A percentile compares a stretch with the other conserved stretches of the same genome.
Evolutionary conservation across 2,888 invertebrate species (phyloP).

Genomic region (Hedychridium roseum): DNA sequence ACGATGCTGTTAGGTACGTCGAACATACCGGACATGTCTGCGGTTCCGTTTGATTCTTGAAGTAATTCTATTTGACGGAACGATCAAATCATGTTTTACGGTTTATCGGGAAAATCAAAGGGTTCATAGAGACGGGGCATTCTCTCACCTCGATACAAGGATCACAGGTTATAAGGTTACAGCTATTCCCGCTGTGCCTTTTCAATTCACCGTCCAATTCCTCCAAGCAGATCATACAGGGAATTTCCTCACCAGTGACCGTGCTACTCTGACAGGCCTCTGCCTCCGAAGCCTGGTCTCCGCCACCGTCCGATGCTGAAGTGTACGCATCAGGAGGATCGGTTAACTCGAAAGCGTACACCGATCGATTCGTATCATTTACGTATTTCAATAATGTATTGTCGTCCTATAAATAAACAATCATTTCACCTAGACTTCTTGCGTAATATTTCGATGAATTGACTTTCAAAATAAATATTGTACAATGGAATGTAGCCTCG

Average conservation of each 20-base stretch:
- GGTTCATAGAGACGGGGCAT: too few species aligned
- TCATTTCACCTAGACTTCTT: too few species aligned
- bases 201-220: slow-evolving; percentile 67
- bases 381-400: slow-evolving; percentile 66
- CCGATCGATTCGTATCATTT: slow-evolving; percentile 64
- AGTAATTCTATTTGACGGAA: slow-evolving; percentile 57
- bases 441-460: too few species aligned
- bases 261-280: slow-evolving; percentile 46
- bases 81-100: slow-evolving; percentile 37
- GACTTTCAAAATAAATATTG: slow-evolving; percentile 37
- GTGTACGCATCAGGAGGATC: slow-evolving; percentile 55
- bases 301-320: slow-evolving; percentile 40
- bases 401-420: slow-evolving; percentile 67
- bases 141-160: slow-evolving; percentile 68
- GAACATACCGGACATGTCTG: slow-evolving; percentile 53
- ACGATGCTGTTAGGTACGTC: slow-evolving; percentile 45
- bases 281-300: slow-evolving; percentile 41
- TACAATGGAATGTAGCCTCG: slow-evolving; percentile 59
- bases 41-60: slow-evolving; percentile 52
- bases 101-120: too few species aligned
- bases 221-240: slow-evolving; percentile 71
- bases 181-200: slow-evolving; percentile 68
- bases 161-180: slow-evolving; percentile 67
- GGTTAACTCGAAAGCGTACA: slow-evolving; percentile 64
- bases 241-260: slow-evolving; percentile 49